phyloP scores from a whole-genome alignment of 1,140 invertebrate species.

The Meloidogyne floridensis region DNA sequence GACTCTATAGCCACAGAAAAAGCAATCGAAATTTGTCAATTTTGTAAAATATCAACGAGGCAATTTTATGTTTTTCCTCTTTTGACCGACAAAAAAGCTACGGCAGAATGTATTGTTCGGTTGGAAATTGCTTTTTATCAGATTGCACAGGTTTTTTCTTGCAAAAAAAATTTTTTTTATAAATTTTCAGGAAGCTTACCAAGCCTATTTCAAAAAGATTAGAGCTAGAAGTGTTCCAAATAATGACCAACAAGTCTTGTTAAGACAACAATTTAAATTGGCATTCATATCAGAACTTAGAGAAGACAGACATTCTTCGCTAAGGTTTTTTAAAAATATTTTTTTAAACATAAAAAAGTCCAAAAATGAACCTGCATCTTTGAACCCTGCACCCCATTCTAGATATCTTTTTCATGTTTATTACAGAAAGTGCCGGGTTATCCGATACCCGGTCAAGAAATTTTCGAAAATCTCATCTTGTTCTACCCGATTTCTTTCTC shows the following conservation, averaged over 20 bases:
- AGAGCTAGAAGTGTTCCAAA: conserved; percentile 46
- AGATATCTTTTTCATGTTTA: no score
- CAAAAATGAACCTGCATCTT: no score
- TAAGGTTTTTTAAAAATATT: conserved; percentile 74
- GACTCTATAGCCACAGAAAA: conserved; percentile 83
- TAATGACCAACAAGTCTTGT: conserved; percentile 68
- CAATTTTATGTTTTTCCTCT: conserved; percentile 86
- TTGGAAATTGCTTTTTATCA: conserved; percentile 91
- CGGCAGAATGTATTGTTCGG: conserved; percentile 55
- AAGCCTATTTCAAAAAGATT: conserved; percentile 76
- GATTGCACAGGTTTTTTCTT: conserved; percentile 73
- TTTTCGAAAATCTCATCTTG: no score
- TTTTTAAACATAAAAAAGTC: not conserved
- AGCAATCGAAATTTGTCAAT: conserved; percentile 81
- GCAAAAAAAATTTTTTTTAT: no score
- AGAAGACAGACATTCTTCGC: conserved; percentile 82
- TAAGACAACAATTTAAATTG: conserved; percentile 94
- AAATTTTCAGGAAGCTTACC: conserved; percentile 76
- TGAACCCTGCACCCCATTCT: no score
- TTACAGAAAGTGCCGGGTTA: no score
- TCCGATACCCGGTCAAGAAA: no score
- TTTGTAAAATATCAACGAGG: conserved; percentile 87
- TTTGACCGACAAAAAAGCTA: conserved; percentile 74
- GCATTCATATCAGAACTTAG: conserved; percentile 92
- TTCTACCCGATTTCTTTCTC: no score